Evolutionary conservation across 1,140 invertebrate species (phyloP).

Genomic region (Artemia franciscana): DNA sequence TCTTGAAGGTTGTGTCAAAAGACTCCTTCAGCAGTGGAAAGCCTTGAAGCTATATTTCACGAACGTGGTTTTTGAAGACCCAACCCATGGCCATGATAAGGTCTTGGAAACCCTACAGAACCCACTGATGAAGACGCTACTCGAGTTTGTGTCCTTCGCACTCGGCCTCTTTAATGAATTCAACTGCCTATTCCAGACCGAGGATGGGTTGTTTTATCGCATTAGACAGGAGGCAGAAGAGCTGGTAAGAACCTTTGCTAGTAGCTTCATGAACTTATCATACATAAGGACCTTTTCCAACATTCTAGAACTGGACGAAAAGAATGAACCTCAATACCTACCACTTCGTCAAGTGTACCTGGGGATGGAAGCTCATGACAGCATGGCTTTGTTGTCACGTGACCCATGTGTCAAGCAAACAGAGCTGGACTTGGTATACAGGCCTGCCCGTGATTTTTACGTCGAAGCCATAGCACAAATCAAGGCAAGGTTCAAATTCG

Average conservation of each 20-base stretch:
- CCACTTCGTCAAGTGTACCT: neutral
- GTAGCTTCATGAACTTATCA: slow-evolving; percentile 10
- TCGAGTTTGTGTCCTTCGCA: slow-evolving; percentile 17
- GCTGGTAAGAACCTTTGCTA: slow-evolving; percentile 8
- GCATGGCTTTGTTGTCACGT: neutral
- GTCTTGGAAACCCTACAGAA: slow-evolving; percentile 18
- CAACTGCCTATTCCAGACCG: slow-evolving; percentile 18
- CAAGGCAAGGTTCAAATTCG: neutral
- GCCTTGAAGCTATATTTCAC: slow-evolving; percentile 18
- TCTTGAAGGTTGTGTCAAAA: slow-evolving; percentile 16
- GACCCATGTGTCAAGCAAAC: neutral
- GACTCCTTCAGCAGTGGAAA: slow-evolving; percentile 18
- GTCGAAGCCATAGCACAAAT: neutral
- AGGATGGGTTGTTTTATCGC: slow-evolving; percentile 14
- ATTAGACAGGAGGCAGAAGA: slow-evolving; percentile 12
- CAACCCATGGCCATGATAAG: slow-evolving; percentile 16
- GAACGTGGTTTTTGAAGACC: slow-evolving; percentile 16
- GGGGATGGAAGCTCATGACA: neutral
- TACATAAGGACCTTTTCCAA: slow-evolving; percentile 11
- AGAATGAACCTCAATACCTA: neutral
- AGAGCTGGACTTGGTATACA: neutral
- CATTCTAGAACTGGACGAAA: neutral
- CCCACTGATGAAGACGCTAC: slow-evolving; percentile 14
- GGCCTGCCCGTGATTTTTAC: neutral
- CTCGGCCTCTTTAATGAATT: slow-evolving; percentile 15